Conservation (phyloP, 2,113 vertebrate species). For the Seriola dumerili region DNA sequence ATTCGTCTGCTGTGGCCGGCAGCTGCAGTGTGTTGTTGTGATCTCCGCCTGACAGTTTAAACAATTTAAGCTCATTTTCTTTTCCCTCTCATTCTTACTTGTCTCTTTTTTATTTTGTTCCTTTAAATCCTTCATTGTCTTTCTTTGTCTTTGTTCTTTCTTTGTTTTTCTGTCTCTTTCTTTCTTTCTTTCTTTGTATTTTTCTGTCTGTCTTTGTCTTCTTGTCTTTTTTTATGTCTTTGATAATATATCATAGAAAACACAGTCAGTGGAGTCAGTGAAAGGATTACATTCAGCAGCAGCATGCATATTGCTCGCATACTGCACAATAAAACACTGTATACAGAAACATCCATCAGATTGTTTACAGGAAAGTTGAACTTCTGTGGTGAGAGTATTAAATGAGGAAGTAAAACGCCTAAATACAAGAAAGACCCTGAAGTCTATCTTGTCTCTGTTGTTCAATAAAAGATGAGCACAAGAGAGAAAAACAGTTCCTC, state of each 20-base stretch:
- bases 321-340: neutral
- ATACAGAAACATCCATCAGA: constrained; percentile 15
- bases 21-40: no score
- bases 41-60: no score
- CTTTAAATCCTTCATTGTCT: no score
- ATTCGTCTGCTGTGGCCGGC: no score
- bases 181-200: no score
- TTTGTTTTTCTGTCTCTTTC: no score
- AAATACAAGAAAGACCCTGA: constrained; percentile 3
- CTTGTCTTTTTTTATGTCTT: no score
- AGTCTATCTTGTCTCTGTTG: constrained; percentile 9
- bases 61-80: no score
- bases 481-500: constrained; percentile 30
- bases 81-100: no score
- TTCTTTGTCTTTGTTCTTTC: no score
- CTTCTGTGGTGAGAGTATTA: constrained; percentile 24
- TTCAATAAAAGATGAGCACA: constrained; percentile 59
- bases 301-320: neutral
- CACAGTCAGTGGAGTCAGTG: neutral
- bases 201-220: neutral
- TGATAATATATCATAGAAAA: neutral
- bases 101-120: no score
- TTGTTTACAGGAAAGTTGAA: constrained; percentile 20
- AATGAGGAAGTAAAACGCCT: neutral
- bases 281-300: neutral